These are phyloP conservation scores for Lithosia quadra DNA, from an alignment of 2,888 invertebrate genomes.

Conservation along the genomic window DNA sequence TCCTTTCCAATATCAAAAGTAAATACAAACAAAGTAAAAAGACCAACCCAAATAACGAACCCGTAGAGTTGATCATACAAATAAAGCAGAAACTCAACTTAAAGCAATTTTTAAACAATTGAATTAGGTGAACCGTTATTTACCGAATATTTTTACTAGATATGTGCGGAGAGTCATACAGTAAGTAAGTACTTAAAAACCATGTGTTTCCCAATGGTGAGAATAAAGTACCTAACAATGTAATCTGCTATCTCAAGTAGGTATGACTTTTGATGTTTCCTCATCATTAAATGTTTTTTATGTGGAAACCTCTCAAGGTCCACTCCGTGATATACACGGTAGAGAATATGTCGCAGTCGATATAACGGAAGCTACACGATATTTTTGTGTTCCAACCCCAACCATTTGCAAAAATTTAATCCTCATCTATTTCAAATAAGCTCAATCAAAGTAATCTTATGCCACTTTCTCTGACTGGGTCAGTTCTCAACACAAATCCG, in stretches of 20 bases:
- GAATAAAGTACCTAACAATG: background rate
- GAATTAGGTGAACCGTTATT: background rate
- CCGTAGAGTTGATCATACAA: too few species aligned
- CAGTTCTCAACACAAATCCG: too few species aligned
- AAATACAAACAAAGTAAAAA: slow-evolving; percentile 42
- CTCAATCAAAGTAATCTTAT: too few species aligned
- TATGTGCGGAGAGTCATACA: background rate
- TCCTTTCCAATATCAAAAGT: slow-evolving; percentile 51
- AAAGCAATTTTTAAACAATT: background rate
- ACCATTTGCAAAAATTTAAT: background rate
- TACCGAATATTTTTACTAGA: background rate
- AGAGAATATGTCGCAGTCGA: background rate
- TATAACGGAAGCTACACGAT: background rate
- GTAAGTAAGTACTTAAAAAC: too few species aligned
- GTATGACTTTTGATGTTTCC: background rate
- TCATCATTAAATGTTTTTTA: background rate
- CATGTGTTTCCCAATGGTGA: background rate
- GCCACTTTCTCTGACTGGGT: too few species aligned
- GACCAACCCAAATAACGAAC: background rate
- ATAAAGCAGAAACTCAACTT: background rate
- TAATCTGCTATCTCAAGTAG: background rate
- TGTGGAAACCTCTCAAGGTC: background rate
- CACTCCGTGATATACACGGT: background rate
- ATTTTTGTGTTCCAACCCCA: background rate
- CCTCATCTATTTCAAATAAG: background rate